Base-by-base conservation (phyloP, 2,797 vertebrate genomes). In the Chiroxiphia lanceolata region DNA sequence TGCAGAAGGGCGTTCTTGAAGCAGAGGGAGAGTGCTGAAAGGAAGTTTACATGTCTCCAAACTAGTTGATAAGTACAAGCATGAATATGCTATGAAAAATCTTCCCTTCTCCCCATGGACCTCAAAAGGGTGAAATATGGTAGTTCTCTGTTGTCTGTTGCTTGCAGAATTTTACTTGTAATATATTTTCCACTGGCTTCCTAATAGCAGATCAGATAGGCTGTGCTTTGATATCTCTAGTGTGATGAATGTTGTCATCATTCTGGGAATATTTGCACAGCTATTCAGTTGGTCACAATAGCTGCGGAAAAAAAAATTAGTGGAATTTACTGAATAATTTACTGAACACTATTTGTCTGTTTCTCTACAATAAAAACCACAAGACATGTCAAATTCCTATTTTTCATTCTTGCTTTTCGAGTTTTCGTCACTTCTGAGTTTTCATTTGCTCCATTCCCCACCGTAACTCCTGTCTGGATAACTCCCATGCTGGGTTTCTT, bases 251-350 rank as follows among this genome's bases (percentile, higher is more conserved):
- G 90, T 85, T 96, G 91, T 95, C 95, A 96, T 94, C 95, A 3
- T 92, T 77, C 83, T 83, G 93, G 68, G 65, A 95, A n/a, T 92
- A 94, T 94, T 95, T 95, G 90, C 59, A 50, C 80, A 92, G 86
- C 90, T 92, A 94, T 93, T 94, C 80, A 94, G 20, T 74, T 83
- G 64, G 74, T 92, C 86, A 96, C 91, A 95, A 94, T 96, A 92
- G 78, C 93, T 79, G 88, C 57, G 78, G 86, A 5, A 51, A 92
- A 89, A 93, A 87, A 83, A 89, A 70, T 16, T 36, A 90, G 83
- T 71, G 74, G 81, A 75, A 92, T 91, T 95, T 82, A 94, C 74
- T 65, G 81, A 87, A 51, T 94, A 85, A 93, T 92, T 94, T 93
- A 87, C 78, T 94, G 88, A 93, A 33, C 9, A 10, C 64, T 94